phyloP scores from a whole-genome alignment of 1,140 invertebrate genomes.

The Hycleus phaleratus region DNA sequence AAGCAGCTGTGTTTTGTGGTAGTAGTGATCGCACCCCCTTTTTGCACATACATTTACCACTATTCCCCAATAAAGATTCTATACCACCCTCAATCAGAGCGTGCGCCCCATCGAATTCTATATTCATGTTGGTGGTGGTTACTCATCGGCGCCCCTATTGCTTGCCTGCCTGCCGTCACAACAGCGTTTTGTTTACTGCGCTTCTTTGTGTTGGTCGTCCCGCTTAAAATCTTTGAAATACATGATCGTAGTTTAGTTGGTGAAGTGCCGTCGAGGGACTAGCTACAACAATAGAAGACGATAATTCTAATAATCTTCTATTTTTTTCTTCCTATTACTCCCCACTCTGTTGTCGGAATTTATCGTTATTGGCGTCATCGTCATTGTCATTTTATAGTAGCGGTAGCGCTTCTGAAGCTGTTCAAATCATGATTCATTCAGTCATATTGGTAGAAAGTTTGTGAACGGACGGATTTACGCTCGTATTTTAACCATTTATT shows the following conservation, averaged over 20 bases:
- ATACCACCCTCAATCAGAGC: slow-evolving; percentile 7
- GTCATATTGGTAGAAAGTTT: background rate
- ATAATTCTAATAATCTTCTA: background rate
- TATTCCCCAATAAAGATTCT: too few species aligned
- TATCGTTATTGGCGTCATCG: too few species aligned
- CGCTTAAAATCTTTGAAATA: background rate
- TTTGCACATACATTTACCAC: too few species aligned
- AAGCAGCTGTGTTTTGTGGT: too few species aligned
- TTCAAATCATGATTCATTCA: slow-evolving; percentile 8
- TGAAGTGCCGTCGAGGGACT: background rate
- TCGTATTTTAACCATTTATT: background rate
- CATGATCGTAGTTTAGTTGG: too few species aligned
- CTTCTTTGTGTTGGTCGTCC: slow-evolving; percentile 2
- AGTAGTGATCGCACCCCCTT: too few species aligned
- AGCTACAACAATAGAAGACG: background rate
- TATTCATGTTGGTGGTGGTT: background rate
- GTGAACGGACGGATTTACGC: background rate
- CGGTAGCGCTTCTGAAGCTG: slow-evolving; percentile 1
- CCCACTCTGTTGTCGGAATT: too few species aligned
- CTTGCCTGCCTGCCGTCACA: background rate
- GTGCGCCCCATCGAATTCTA: slow-evolving; percentile 3
- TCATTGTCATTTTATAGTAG: too few species aligned
- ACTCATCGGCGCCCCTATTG: too few species aligned
- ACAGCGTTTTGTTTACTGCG: slow-evolving; percentile 11
- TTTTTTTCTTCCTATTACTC: too few species aligned